Percentiles rank a stretch among this genome's conserved stretches.
These are phyloP conservation scores for Drosophila subpulchrella DNA, from an alignment of 1,140 invertebrate species.

Conservation along the genomic window DNA sequence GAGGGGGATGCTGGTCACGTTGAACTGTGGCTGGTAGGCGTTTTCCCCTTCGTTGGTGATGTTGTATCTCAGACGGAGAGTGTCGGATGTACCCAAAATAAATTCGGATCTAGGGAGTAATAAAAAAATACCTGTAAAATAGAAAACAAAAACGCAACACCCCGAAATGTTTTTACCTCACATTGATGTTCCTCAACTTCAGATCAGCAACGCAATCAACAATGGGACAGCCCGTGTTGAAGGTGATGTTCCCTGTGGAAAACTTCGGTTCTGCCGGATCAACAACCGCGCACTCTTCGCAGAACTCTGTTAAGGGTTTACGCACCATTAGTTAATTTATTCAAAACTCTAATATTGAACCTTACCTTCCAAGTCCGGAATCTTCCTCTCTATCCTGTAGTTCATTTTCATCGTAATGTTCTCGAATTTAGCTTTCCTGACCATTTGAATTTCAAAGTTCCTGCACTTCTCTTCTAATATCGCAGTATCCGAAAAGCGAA, in stretches of 20 bases:
- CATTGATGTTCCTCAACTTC: conserved; percentile 53
- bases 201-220: conserved; percentile 84
- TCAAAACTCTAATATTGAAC: no score
- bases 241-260: conserved; percentile 66
- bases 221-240: conserved; percentile 78
- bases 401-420: conserved; percentile 83
- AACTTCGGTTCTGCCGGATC: conserved; percentile 79
- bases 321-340: no score
- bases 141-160: no score
- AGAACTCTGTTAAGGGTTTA: conserved; percentile 52
- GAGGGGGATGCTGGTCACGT: conserved; percentile 72
- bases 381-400: conserved; percentile 69
- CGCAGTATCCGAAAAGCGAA: conserved; percentile 60
- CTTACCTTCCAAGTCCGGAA: conserved; percentile 56
- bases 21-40: conserved; percentile 84
- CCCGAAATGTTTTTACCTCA: conserved; percentile 30
- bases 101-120: conserved; percentile 64
- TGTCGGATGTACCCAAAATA: conserved; percentile 80
- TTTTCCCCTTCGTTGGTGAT: conserved; percentile 84
- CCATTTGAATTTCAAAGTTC: conserved; percentile 65
- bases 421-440: conserved; percentile 80
- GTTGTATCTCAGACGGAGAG: conserved; percentile 75
- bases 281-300: conserved; percentile 72
- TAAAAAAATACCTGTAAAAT: no score
- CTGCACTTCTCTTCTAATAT: conserved; percentile 51